Evolutionary conservation across 1,140 invertebrate genomes (phyloP).

Genomic region (Lordiphosa clarofinis): DNA sequence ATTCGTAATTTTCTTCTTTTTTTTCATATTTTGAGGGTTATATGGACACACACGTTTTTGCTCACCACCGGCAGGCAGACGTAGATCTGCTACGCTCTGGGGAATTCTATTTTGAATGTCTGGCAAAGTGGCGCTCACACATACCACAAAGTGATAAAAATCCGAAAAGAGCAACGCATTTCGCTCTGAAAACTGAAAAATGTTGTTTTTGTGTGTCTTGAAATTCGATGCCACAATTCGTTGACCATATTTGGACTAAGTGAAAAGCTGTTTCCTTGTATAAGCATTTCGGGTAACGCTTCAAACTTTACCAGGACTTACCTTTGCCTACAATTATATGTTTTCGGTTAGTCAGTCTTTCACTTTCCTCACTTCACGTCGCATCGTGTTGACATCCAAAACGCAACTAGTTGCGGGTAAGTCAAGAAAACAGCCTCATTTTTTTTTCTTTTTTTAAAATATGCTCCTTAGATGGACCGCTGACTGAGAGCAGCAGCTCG

Average conservation of each 20-base stretch:
- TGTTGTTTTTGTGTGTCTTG: constrained; percentile 12
- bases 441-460: constrained; percentile 53
- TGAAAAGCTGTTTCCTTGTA: not conserved
- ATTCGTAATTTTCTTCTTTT: not conserved
- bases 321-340: not conserved
- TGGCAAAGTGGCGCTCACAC: constrained; percentile 14
- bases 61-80: constrained; percentile 14
- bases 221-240: constrained; percentile 10
- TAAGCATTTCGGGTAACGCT: not conserved
- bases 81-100: constrained; percentile 1
- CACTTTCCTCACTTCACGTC: constrained; percentile 3
- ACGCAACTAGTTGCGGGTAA: constrained; percentile 78
- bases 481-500: constrained; percentile 34
- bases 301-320: not conserved
- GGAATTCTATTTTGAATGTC: constrained; percentile 13
- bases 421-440: constrained; percentile 68
- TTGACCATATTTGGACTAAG: constrained; percentile 10
- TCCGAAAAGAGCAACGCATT: constrained; percentile 13
- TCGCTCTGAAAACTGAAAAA: constrained; percentile 9
- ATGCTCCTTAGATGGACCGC: constrained; percentile 79
- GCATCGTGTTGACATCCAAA: constrained; percentile 79
- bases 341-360: not conserved
- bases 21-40: constrained; percentile 4
- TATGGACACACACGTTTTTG: constrained; percentile 34
- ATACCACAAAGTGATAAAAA: not conserved